Evolutionary conservation across 2,797 vertebrate species (phyloP).

Genomic region (Enteromius viviparus): DNA sequence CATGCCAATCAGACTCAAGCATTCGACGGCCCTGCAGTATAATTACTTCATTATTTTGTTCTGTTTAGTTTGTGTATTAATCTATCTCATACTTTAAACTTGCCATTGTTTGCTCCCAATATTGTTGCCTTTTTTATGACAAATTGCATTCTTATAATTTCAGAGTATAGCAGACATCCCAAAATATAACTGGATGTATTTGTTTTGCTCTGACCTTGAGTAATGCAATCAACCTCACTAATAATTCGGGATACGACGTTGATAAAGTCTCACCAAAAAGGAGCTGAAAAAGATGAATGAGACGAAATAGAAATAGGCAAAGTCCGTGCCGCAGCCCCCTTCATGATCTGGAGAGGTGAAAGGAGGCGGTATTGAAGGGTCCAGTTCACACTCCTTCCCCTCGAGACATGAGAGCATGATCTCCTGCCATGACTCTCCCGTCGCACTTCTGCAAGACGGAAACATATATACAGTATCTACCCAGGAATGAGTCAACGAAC

Average conservation of each 20-base stretch:
- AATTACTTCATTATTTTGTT: neutral
- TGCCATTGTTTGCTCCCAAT: neutral
- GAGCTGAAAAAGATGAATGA: constrained; percentile 99
- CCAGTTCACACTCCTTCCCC: constrained; percentile 89
- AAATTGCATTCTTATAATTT: neutral
- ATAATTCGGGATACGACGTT: neutral
- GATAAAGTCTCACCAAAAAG: constrained; percentile 85
- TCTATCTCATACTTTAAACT: neutral
- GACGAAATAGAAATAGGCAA: constrained; percentile 97
- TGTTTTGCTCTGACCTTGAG: neutral
- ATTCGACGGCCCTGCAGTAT: no score
- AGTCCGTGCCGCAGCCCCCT: constrained; percentile 92
- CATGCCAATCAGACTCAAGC: no score
- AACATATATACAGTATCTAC: neutral
- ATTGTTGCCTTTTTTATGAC: neutral
- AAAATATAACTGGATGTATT: neutral
- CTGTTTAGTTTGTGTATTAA: neutral
- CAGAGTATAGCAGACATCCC: neutral
- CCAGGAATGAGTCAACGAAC: constrained; percentile 8
- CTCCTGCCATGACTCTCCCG: constrained; percentile 98
- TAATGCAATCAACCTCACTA: neutral
- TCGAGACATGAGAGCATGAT: constrained; percentile 97
- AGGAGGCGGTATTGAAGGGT: constrained; percentile 78
- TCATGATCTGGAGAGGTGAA: constrained; percentile 84
- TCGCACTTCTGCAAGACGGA: constrained; percentile 86